phyloP scores from a whole-genome alignment of 2,113 vertebrate genomes.

The Garra rufa region DNA sequence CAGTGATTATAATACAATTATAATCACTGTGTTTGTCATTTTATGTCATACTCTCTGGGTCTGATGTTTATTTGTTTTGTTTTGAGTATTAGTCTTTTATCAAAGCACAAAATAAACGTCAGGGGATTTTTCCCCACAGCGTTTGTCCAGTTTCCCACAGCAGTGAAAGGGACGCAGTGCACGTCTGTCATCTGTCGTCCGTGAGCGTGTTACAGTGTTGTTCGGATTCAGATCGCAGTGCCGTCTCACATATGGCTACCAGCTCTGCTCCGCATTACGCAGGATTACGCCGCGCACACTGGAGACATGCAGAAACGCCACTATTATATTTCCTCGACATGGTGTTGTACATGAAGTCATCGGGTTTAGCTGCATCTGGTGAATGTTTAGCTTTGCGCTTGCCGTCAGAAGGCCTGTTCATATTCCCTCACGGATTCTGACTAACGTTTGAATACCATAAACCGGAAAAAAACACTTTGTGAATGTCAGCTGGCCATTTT shows the following conservation, averaged over 20 bases:
- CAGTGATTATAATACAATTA: too few relatives aligned
- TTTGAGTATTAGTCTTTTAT: background rate
- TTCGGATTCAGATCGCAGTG: constrained; percentile 1
- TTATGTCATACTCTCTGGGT: background rate
- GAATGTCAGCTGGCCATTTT: constrained; percentile 76
- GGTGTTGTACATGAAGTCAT: constrained; percentile 63
- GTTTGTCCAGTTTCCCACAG: constrained; percentile 3
- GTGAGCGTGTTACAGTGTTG: background rate
- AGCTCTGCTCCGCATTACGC: constrained; percentile 64
- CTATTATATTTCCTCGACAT: constrained; percentile 62
- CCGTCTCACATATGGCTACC: constrained; percentile 49
- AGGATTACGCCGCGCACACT: constrained; percentile 46
- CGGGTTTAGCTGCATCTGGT: constrained; percentile 24
- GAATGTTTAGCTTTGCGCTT: constrained; percentile 13
- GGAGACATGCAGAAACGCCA: constrained; percentile 39
- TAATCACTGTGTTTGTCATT: background rate
- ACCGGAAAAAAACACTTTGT: constrained; percentile 69
- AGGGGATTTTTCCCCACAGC: background rate
- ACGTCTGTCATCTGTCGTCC: background rate
- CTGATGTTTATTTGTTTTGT: background rate
- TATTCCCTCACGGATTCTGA: constrained; percentile 65
- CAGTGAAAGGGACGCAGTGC: background rate
- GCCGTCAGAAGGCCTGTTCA: constrained; percentile 52
- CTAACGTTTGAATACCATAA: constrained; percentile 66
- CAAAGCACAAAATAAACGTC: background rate